These are phyloP conservation scores for Parambassis ranga DNA, from an alignment of 2,797 vertebrate genomes.

Conservation along the genomic window DNA sequence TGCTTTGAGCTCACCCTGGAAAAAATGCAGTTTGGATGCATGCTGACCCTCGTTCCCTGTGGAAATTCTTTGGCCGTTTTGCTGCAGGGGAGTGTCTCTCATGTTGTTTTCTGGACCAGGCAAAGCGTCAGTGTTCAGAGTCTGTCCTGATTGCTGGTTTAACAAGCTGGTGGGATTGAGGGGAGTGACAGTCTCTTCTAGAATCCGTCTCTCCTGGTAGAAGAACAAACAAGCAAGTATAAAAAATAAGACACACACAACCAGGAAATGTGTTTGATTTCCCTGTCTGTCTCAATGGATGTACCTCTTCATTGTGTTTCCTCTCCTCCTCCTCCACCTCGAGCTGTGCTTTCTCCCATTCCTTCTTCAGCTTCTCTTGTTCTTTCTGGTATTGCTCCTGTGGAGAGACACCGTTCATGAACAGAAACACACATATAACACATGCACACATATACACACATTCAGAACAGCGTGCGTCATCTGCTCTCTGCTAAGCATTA, in stretches of 20 bases:
- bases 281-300: neutral
- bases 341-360: slow-evolving; percentile 96
- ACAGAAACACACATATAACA: neutral
- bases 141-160: slow-evolving; percentile 49
- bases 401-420: slow-evolving; percentile 2
- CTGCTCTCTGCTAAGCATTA: slow-evolving; percentile 13
- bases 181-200: slow-evolving; percentile 92
- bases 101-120: slow-evolving; percentile 23
- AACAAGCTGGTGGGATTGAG: slow-evolving; percentile 74
- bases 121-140: slow-evolving; percentile 7
- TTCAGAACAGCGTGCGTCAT: slow-evolving; percentile 15
- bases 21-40: slow-evolving; percentile 80
- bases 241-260: neutral
- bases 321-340: slow-evolving; percentile 96
- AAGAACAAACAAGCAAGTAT: neutral
- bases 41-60: slow-evolving; percentile 66
- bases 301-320: slow-evolving; percentile 95
- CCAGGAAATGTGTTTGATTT: neutral
- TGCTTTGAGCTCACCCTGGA: slow-evolving; percentile 80
- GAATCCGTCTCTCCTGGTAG: slow-evolving; percentile 89
- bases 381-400: slow-evolving; percentile 95
- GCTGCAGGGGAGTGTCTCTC: slow-evolving; percentile 55
- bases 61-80: slow-evolving; percentile 65
- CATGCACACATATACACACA: slow-evolving; percentile 1
- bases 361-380: slow-evolving; percentile 94